Conservation (phyloP, 2,888 invertebrate species). For the Agonopterix alstromeriana region DNA sequence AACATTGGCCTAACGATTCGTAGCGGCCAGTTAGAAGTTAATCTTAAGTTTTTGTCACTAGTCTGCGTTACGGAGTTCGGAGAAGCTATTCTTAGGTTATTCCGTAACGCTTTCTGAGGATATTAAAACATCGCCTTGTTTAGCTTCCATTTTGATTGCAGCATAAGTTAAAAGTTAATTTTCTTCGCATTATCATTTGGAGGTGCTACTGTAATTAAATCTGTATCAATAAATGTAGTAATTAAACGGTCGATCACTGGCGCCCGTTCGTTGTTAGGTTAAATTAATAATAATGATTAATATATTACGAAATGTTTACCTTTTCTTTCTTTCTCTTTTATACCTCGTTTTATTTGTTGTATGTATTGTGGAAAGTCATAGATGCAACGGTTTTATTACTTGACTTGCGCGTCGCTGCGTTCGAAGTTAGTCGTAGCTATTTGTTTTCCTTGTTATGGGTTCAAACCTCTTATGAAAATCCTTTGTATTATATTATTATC, state of each 20-base stretch:
- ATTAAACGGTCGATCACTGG: conserved; percentile 15
- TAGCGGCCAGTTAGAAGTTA: no score
- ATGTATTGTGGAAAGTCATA: conserved; percentile 39
- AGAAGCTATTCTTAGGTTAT: no score
- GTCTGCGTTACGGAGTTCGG: no score
- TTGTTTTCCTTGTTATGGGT: conserved; percentile 73
- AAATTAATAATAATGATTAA: conserved; percentile 43
- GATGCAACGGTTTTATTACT: conserved; percentile 40
- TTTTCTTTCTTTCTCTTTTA: conserved; percentile 46
- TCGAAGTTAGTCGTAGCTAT: conserved; percentile 43
- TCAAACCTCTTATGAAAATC: conserved; percentile 69
- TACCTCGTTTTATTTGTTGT: conserved; percentile 63
- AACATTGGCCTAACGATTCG: not conserved
- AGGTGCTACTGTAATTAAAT: not conserved
- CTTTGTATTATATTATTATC: conserved; percentile 74
- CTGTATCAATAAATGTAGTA: not conserved
- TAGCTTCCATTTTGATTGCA: conserved; percentile 15
- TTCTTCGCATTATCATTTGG: not conserved
- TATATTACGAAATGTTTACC: conserved; percentile 61
- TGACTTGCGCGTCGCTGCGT: conserved; percentile 34
- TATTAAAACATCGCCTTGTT: not conserved
- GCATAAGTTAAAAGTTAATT: not conserved
- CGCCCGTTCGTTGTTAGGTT: conserved; percentile 43
- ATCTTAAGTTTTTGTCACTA: no score
- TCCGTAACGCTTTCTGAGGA: no score